A percentile compares a stretch with the other conserved stretches of the same genome.
Evolutionary conservation across 2,888 invertebrate species (phyloP).

Genomic region (Hyposoter didymator): DNA sequence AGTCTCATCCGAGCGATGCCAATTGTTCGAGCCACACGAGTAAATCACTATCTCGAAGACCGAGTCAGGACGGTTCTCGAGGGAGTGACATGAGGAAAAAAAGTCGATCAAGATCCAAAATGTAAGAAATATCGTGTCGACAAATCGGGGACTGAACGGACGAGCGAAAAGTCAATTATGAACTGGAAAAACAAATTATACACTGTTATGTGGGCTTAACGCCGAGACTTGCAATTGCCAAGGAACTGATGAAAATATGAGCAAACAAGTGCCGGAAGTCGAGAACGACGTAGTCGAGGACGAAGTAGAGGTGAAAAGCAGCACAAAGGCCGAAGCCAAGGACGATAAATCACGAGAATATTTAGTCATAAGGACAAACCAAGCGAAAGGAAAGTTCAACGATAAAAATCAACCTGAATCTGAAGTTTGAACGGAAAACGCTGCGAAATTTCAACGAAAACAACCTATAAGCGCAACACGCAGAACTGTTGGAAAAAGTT

Average conservation of each 20-base stretch:
- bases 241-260: conserved; percentile 74
- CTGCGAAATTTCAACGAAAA: conserved; percentile 57
- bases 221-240: conserved; percentile 81
- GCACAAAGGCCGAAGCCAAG: conserved; percentile 36
- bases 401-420: conserved; percentile 19
- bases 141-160: conserved; percentile 65
- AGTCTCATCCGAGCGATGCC: conserved; percentile 16
- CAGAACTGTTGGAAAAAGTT: conserved; percentile 78
- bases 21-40: conserved; percentile 43
- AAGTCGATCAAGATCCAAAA: not conserved
- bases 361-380: conserved; percentile 21
- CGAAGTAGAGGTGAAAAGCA: not conserved
- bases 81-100: conserved; percentile 27
- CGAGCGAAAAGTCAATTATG: conserved; percentile 71
- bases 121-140: conserved; percentile 26
- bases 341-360: conserved; percentile 51
- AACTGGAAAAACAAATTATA: conserved; percentile 77
- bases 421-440: conserved; percentile 73
- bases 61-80: conserved; percentile 62
- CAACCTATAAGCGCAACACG: conserved; percentile 72
- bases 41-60: conserved; percentile 54
- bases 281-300: conserved; percentile 49
- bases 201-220: conserved; percentile 80
- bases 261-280: conserved; percentile 56
- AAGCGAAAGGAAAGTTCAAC: conserved; percentile 51